Evolutionary conservation across 2,888 invertebrate species (phyloP), one percentile per base, ranked within the genome.

Genomic region (Steinernema carpocapsae): DNA sequence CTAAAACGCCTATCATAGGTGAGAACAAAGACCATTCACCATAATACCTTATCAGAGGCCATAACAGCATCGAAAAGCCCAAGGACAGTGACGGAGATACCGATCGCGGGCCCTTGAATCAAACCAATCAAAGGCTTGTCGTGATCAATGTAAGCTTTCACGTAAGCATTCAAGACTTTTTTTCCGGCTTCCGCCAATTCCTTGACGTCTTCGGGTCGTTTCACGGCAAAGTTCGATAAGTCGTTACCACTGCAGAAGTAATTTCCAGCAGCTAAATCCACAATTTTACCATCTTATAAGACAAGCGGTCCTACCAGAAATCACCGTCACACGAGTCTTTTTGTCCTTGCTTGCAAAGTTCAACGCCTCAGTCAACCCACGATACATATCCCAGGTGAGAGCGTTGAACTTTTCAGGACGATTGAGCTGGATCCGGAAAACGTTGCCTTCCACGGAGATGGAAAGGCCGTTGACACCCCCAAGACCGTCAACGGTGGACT

Each of bases 41-140:
- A n/a, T 26, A 52, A 37, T 14, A 77, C 85, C 88, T 90, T 92
- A 82, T 95, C 93, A n/a, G 92, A 91, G 73, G 94, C 93, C 90
- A 94, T 94, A 7, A 95, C 92, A 75, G 93, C 90, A 90, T 97
- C 97, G 89, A 92, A 94, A 0, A 97, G 90, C 0, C 92, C 92
- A 72, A 94, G 89, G 12, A 93, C 92, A 0, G 97, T 97, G 1
- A 92, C 92, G 52, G 92, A 92, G 81, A 97, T 92, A 32, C 97
- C 97, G 81, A 97, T 92, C 17, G 95, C 94, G 52, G 95, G 95
- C 0, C 97, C 97, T 90, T 97, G 96, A 0, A 97, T 92, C 75
- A 95, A 89, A 17, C 93, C 93, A 78, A 97, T 91, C 56, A 97
- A 88, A 45, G 95, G 89, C 89, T 97, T 99, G 0, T 94, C 93